Evolutionary conservation across 35 echinoderm and acorn worm genomes (phyloP).

Genomic region (Antedon bifida): DNA sequence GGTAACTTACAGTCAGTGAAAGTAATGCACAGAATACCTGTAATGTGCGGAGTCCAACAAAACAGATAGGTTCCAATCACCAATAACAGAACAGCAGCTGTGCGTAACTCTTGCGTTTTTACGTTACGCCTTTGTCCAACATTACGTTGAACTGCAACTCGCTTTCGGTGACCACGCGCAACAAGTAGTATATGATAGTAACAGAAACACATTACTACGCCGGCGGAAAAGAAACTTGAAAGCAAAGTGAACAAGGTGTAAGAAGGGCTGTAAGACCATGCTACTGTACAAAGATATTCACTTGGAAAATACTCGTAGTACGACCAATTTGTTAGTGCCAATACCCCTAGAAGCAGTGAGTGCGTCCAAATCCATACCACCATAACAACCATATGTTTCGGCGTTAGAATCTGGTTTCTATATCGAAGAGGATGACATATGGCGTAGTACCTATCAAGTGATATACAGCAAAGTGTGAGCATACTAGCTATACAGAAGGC

Average conservation of each 20-base stretch:
- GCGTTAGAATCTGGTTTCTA: slow-evolving; percentile 10
- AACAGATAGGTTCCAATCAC: slow-evolving; percentile 10
- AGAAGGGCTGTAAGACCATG: slow-evolving; percentile 23
- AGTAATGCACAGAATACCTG: slow-evolving; percentile 1
- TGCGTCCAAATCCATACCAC: slow-evolving; percentile 51
- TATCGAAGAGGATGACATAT: slow-evolving; percentile 37
- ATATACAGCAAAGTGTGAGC: slow-evolving; percentile 42
- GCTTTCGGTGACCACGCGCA: slow-evolving; percentile 36
- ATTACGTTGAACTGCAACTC: slow-evolving; percentile 11
- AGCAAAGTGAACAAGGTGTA: slow-evolving; percentile 16
- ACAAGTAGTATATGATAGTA: slow-evolving; percentile 40
- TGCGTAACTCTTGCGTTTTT: not conserved
- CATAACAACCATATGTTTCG: slow-evolving; percentile 4
- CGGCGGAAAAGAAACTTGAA: slow-evolving; percentile 11
- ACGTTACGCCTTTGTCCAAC: too few species aligned
- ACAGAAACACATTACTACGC: slow-evolving; percentile 42
- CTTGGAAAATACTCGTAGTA: slow-evolving; percentile 20
- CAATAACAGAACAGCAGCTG: slow-evolving; percentile 6
- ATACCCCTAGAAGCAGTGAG: slow-evolving; percentile 8
- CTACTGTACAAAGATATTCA: slow-evolving; percentile 51
- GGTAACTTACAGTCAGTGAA: slow-evolving; percentile 4
- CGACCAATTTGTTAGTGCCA: slow-evolving; percentile 38
- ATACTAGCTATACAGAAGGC: slow-evolving; percentile 38
- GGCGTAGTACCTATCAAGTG: slow-evolving; percentile 51
- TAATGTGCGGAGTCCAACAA: slow-evolving; percentile 13